Percentiles rank a stretch among this genome's conserved stretches.
phyloP scores from a whole-genome alignment of 2,113 vertebrate genomes.

The Toxostoma redivivum region DNA sequence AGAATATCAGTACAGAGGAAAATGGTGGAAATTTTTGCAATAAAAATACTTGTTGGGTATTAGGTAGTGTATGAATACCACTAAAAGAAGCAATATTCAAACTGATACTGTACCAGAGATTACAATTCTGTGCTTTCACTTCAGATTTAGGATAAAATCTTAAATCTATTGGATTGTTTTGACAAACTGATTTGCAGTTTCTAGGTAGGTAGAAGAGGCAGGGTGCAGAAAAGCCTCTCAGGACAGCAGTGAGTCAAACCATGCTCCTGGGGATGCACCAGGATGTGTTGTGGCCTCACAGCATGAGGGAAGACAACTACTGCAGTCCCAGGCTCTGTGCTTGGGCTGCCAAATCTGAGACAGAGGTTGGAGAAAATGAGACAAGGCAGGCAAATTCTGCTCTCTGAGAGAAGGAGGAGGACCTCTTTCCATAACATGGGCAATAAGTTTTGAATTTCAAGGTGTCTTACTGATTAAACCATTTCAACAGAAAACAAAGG shows the following conservation, averaged over 20 bases:
- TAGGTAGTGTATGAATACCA: neutral
- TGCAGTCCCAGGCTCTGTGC: neutral
- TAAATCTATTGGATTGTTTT: neutral
- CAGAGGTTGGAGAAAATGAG: neutral
- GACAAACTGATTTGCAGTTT: neutral
- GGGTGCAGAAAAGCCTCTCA: fast-evolving
- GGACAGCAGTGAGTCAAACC: neutral
- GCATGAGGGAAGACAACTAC: neutral
- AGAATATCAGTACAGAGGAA: neutral
- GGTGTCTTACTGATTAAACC: neutral
- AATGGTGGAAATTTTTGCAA: neutral
- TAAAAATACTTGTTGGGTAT: neutral
- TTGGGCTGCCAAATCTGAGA: neutral
- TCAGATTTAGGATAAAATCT: neutral
- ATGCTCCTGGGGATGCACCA: fast-evolving
- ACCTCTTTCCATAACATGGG: neutral
- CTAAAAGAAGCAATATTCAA: neutral
- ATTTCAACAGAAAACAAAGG: neutral
- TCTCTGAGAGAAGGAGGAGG: neutral
- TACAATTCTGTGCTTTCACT: neutral
- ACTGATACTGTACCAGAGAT: neutral
- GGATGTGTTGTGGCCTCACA: neutral
- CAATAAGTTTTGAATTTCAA: neutral
- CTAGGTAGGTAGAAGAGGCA: neutral
- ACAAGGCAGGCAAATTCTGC: neutral